phyloP scores from a whole-genome alignment of 2,888 invertebrate genomes.

The Macropis europaea region DNA sequence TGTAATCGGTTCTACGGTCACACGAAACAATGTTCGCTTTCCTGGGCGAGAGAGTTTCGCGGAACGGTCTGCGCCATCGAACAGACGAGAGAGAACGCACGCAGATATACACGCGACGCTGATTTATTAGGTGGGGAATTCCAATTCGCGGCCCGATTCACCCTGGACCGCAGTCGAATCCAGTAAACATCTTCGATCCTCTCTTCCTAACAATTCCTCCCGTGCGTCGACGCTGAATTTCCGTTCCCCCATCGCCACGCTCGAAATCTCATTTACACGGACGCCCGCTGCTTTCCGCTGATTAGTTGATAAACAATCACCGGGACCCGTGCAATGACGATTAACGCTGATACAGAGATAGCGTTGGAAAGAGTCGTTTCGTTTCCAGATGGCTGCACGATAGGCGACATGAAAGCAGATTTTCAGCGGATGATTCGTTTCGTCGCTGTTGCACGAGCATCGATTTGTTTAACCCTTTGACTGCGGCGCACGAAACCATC shows the following conservation, averaged over 20 bases:
- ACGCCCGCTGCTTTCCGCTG: slow-evolving; percentile 1
- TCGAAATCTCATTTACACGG: slow-evolving; percentile 17
- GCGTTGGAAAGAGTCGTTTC: too few relatives aligned
- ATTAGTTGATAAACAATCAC: slow-evolving; percentile 35
- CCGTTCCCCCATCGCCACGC: not conserved
- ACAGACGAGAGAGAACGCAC: slow-evolving; percentile 21
- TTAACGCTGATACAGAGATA: too few relatives aligned
- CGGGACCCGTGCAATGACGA: not conserved
- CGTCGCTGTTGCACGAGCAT: too few relatives aligned
- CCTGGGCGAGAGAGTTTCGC: slow-evolving; percentile 24
- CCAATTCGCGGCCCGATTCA: slow-evolving; percentile 67
- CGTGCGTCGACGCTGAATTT: slow-evolving; percentile 11
- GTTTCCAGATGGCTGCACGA: too few relatives aligned
- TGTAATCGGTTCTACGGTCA: slow-evolving; percentile 50
- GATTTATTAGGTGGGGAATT: slow-evolving; percentile 71
- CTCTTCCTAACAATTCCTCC: slow-evolving; percentile 15
- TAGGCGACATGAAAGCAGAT: too few relatives aligned
- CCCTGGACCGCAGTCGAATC: slow-evolving; percentile 38
- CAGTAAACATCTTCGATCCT: slow-evolving; percentile 68
- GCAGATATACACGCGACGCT: slow-evolving; percentile 61
- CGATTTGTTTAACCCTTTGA: too few relatives aligned
- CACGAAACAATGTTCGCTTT: slow-evolving; percentile 54
- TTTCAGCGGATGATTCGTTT: too few relatives aligned
- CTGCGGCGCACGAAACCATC: too few relatives aligned
- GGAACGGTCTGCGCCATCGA: slow-evolving; percentile 18